Evolutionary conservation across 2,113 vertebrate genomes (phyloP).

Genomic region (Athene cunicularia): DNA sequence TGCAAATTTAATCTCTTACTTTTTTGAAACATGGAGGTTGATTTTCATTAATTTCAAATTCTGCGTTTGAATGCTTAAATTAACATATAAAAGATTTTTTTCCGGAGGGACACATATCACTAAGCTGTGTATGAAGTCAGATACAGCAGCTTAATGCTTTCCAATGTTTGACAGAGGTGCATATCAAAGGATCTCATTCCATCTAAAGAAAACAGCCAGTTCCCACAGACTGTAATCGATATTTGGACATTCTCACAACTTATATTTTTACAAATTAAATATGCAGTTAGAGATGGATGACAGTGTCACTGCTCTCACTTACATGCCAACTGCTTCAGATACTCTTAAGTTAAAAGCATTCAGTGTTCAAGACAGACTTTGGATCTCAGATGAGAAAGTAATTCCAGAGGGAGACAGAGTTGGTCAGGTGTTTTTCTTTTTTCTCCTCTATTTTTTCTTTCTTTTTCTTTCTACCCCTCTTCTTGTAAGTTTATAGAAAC

Average conservation of each 20-base stretch:
- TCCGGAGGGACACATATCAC: not conserved
- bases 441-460: not conserved
- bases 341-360: not conserved
- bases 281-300: not conserved
- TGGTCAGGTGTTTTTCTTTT: not conserved
- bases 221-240: not conserved
- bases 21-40: not conserved
- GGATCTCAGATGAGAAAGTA: not conserved
- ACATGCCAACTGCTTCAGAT: not conserved
- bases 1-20: not conserved
- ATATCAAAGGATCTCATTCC: not conserved
- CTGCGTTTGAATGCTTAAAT: not conserved
- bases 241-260: not conserved
- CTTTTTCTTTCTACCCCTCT: not conserved
- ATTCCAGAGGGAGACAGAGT: not conserved
- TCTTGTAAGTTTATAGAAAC: not conserved
- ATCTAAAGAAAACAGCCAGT: not conserved
- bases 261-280: not conserved
- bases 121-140: not conserved
- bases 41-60: not conserved
- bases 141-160: not conserved
- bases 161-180: accelerated
- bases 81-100: not conserved
- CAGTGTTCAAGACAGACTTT: not conserved
- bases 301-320: not conserved